Base-by-base conservation (phyloP, 2,888 invertebrate species). In the Andrena praecox region DNA sequence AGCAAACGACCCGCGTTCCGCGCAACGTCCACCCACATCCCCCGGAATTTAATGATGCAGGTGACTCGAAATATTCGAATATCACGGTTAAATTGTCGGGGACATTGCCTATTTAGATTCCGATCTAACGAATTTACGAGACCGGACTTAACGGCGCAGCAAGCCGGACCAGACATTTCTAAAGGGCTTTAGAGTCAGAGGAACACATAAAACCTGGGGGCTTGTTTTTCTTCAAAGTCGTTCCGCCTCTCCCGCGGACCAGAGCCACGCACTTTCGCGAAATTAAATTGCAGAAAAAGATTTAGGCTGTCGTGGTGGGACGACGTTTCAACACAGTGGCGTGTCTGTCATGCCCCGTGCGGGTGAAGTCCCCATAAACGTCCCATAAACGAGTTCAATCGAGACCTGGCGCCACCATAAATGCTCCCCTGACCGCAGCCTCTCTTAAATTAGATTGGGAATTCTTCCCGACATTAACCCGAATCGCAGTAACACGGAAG, bases 371-470 rank as follows among this genome's bases (percentile, higher is more conserved):
- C 72, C 56, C 69, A 63, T 77, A 77, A 80, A 75, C 60, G 64
- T 70, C 42, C 20, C 59, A 33, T 69, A 71, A 80, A 77, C 77
- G 82, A 68, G 74, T 82, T 75, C 10, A 80, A 70, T 80, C 62
- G 80, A 35, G 70, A 59, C 70, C 33, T 63, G 66, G 69, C 60
- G 74, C 74, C 67, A 20, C 42, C 56, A 27, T 68, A 50, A 59
- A 80, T 70, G 62, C 7, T 10, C 10, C 27, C 10, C 27, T 10
- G 42, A 31, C 27, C 16, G 16, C 12, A n/a, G 68, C 33, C 20
- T 59, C 33, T n/a, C 63, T 68, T 67, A 70, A 79, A 63, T 70
- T 66, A 35, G 42, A 66, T 60, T n/a, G 50, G 60, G 31, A 70
- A 66, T 52, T 64, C 60, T 60, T 70, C 16, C 7, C 35, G 60